These are phyloP conservation scores for Netelia inedita DNA, from an alignment of 2,888 invertebrate species.

Conservation along the genomic window DNA sequence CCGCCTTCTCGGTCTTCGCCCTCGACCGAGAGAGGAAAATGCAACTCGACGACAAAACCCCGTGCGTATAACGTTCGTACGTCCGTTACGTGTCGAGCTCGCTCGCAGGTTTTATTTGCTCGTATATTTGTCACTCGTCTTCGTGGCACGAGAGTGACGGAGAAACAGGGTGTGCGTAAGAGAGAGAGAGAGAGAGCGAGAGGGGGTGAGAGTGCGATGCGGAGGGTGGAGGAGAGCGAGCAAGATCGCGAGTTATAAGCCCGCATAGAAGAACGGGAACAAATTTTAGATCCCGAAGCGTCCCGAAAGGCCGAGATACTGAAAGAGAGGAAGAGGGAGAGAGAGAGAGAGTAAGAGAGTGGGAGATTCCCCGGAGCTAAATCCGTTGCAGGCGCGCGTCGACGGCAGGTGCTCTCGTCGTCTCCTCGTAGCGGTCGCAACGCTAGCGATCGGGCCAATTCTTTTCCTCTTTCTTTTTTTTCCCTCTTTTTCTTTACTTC, in stretches of 20 bases:
- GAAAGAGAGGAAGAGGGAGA: slow-evolving; percentile 15
- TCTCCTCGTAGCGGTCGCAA: slow-evolving; percentile 12
- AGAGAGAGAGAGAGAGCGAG: slow-evolving; percentile 3
- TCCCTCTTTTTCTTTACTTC: slow-evolving; percentile 25
- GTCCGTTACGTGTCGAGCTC: neutral
- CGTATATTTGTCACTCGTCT: slow-evolving; percentile 32
- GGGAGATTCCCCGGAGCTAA: slow-evolving; percentile 52
- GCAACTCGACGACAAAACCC: too few relatives aligned
- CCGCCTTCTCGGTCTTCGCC: neutral
- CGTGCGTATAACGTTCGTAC: neutral
- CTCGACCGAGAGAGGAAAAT: neutral
- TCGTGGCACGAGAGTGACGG: neutral
- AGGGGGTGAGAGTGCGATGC: neutral
- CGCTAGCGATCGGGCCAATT: slow-evolving; percentile 58
- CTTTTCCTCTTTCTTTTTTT: slow-evolving; percentile 9
- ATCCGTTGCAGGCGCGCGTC: slow-evolving; percentile 48
- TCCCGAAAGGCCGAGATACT: slow-evolving; percentile 25
- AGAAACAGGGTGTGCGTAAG: neutral
- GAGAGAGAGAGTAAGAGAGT: neutral
- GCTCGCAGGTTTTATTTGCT: slow-evolving; percentile 25
- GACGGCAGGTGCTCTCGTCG: slow-evolving; percentile 62
- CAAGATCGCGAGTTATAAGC: slow-evolving; percentile 8
- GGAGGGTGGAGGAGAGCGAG: neutral
- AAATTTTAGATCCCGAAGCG: slow-evolving; percentile 35
- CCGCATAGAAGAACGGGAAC: slow-evolving; percentile 16